These are phyloP conservation scores for Acanthopagrus latus DNA, from an alignment of 2,797 vertebrate species.

Conservation along the genomic window DNA sequence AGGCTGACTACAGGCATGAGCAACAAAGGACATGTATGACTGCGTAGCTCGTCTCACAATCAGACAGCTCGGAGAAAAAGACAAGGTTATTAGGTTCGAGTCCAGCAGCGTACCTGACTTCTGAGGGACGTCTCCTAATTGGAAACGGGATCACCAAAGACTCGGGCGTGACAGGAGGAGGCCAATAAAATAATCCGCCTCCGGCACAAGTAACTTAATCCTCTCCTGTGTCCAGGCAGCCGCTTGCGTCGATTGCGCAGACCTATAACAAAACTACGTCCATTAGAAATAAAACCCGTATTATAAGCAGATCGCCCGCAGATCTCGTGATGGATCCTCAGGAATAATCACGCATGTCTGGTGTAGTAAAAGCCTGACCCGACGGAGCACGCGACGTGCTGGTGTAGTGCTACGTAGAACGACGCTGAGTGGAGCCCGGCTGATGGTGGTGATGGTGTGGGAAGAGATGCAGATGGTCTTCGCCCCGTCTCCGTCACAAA, in stretches of 20 bases:
- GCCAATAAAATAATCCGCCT: conserved; percentile 83
- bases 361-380: conserved; percentile 40
- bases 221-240: conserved; percentile 72
- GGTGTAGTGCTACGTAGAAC: neutral
- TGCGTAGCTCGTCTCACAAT: conserved; percentile 6
- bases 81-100: neutral
- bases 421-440: neutral
- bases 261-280: conserved; percentile 57
- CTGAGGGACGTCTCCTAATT: conserved; percentile 53
- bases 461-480: conserved; percentile 38
- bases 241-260: conserved; percentile 62
- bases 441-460: conserved; percentile 9
- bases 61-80: neutral
- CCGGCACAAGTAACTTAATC: conserved; percentile 84
- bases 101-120: conserved; percentile 72
- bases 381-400: conserved; percentile 55
- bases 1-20: conserved; percentile 12
- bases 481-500: conserved; percentile 36
- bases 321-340: neutral
- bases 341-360: conserved; percentile 33
- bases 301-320: neutral
- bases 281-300: conserved; percentile 23
- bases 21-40: conserved; percentile 45
- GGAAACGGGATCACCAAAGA: conserved; percentile 56
- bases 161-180: conserved; percentile 70